Evolutionary conservation across 2,113 vertebrate genomes (phyloP).

Genomic region (Spea bombifrons): DNA sequence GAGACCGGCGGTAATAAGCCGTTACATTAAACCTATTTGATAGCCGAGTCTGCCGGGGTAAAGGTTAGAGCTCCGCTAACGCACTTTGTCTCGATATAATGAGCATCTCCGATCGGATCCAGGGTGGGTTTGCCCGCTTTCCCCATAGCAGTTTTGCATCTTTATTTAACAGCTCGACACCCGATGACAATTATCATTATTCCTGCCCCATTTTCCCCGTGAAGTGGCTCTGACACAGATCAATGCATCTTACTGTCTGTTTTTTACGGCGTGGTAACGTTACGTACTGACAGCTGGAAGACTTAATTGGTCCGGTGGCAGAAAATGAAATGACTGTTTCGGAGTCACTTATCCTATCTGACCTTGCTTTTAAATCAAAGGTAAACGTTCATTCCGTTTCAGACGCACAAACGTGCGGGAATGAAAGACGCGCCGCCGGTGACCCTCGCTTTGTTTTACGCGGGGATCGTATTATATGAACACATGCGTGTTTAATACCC

Average conservation of each 20-base stretch:
- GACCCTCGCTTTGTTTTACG: background rate
- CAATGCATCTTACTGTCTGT: conserved; percentile 62
- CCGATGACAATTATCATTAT: conserved; percentile 58
- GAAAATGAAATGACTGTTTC: conserved; percentile 58
- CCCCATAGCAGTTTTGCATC: conserved; percentile 53
- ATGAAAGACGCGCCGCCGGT: background rate
- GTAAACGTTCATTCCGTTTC: conserved; percentile 55
- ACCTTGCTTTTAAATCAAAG: conserved; percentile 66
- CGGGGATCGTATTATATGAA: background rate
- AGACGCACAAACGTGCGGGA: background rate
- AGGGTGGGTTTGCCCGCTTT: conserved; percentile 36
- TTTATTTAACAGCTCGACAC: conserved; percentile 54
- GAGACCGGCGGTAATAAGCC: conserved; percentile 20
- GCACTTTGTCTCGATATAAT: conserved; percentile 20
- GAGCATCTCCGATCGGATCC: background rate
- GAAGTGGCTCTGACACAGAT: conserved; percentile 65
- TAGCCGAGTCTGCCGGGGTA: background rate
- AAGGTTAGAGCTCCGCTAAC: conserved; percentile 9
- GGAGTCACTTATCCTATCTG: conserved; percentile 56
- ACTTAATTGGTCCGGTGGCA: conserved; percentile 68
- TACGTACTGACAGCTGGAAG: conserved; percentile 67
- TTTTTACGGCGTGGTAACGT: conserved; percentile 57
- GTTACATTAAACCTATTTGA: conserved; percentile 33
- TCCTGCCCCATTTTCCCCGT: conserved; percentile 52
- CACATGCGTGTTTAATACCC: no score